A percentile compares a stretch with the other conserved stretches of the same genome.
phyloP scores from a whole-genome alignment of 2,113 vertebrate genomes.

The Gymnobelideus leadbeateri region DNA sequence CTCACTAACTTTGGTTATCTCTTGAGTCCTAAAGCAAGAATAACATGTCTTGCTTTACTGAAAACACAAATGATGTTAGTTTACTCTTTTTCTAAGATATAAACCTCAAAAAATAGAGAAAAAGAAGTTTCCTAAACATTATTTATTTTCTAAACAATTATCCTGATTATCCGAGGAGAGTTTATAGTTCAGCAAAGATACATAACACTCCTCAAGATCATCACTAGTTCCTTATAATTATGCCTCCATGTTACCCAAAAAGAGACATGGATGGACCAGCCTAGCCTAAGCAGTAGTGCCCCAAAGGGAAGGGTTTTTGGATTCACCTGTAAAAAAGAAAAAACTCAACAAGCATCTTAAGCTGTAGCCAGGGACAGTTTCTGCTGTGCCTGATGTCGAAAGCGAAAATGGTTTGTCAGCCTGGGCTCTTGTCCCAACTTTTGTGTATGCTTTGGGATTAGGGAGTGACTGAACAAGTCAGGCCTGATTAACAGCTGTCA shows the following conservation, averaged over 20 bases:
- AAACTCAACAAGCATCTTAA: background rate
- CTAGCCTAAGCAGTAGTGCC: background rate
- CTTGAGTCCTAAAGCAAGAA: slow-evolving; percentile 43
- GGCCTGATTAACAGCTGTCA: background rate
- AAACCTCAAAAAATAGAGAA: background rate
- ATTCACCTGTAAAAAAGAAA: slow-evolving; percentile 38
- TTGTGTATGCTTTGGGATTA: slow-evolving; percentile 24
- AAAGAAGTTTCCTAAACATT: background rate
- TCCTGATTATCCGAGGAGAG: background rate
- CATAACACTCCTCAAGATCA: background rate
- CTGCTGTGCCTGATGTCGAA: background rate
- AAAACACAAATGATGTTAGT: slow-evolving; percentile 26
- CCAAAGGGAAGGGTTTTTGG: background rate
- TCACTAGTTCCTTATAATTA: background rate
- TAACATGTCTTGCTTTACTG: slow-evolving; percentile 64
- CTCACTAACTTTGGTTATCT: slow-evolving; percentile 58
- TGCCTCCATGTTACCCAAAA: background rate
- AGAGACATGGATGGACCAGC: background rate
- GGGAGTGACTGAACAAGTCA: slow-evolving; percentile 7
- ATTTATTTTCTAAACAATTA: no score
- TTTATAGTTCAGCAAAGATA: background rate
- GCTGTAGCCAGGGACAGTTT: background rate
- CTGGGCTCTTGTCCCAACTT: background rate
- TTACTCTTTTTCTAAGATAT: slow-evolving; percentile 49
- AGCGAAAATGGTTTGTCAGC: background rate